These are phyloP conservation scores for Serranus cabrilla DNA, from an alignment of 2,797 vertebrate species.

Conservation along the genomic window DNA sequence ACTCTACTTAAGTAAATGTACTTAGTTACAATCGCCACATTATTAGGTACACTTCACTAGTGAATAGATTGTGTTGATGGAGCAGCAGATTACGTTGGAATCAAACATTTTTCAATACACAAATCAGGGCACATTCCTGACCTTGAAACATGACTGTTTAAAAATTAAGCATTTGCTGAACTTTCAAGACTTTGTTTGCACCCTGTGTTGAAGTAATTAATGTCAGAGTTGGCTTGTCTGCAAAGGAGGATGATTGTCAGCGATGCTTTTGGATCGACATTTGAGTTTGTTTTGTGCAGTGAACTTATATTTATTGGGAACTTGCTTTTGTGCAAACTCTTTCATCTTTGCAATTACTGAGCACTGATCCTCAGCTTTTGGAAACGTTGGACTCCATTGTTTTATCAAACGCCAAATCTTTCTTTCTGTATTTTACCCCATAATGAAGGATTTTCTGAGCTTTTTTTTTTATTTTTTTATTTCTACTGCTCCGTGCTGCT, in stretches of 20 bases:
- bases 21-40: too few species aligned
- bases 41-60: too few species aligned
- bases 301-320: neutral
- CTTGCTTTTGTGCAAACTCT: neutral
- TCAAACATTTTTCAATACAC: too few species aligned
- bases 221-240: neutral
- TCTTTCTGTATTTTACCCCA: neutral
- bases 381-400: neutral
- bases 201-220: neutral
- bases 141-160: too few species aligned
- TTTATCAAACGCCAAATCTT: neutral
- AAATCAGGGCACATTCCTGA: too few species aligned
- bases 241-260: neutral
- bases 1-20: too few species aligned
- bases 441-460: neutral
- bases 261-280: neutral
- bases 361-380: neutral
- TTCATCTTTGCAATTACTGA: neutral
- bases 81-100: too few species aligned
- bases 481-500: constrained; percentile 7
- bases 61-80: too few species aligned
- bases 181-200: too few species aligned
- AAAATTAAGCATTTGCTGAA: too few species aligned
- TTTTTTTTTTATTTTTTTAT: constrained; percentile 26
- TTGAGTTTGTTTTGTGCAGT: neutral